These are phyloP conservation scores for Boleophthalmus pectinirostris DNA, from an alignment of 2,113 vertebrate species.

Conservation along the genomic window DNA sequence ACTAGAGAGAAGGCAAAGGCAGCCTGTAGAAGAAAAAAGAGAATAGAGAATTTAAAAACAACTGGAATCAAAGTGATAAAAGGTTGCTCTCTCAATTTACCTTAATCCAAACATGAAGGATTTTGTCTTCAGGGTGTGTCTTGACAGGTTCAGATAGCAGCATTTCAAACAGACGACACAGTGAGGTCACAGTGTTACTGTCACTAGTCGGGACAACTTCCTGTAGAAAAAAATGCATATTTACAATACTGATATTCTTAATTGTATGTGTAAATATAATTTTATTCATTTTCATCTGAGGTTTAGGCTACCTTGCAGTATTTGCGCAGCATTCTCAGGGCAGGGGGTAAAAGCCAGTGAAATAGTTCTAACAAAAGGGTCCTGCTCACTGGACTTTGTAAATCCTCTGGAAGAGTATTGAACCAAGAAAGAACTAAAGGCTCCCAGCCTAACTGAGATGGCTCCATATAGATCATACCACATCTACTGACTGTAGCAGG, in stretches of 20 bases:
- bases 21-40: slow-evolving; percentile 73
- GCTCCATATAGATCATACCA: slow-evolving; percentile 98
- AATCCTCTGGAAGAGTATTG: slow-evolving; percentile 79
- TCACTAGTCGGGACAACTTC: slow-evolving; percentile 87
- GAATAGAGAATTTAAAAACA: neutral
- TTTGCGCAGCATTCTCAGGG: slow-evolving; percentile 80
- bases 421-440: slow-evolving; percentile 91
- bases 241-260: neutral
- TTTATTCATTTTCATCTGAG: neutral
- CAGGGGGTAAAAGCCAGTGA: slow-evolving; percentile 85
- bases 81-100: slow-evolving; percentile 61
- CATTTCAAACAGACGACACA: slow-evolving; percentile 89
- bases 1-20: slow-evolving; percentile 88
- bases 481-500: slow-evolving; percentile 97
- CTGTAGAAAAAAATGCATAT: slow-evolving; percentile 56
- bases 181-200: slow-evolving; percentile 84
- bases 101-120: slow-evolving; percentile 89
- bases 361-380: slow-evolving; percentile 84
- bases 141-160: slow-evolving; percentile 78
- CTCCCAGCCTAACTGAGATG: slow-evolving; percentile 90
- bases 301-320: slow-evolving; percentile 84
- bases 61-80: neutral
- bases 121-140: slow-evolving; percentile 78
- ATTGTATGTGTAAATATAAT: neutral
- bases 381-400: slow-evolving; percentile 73